Percentiles rank a stretch among this genome's conserved stretches.
Evolutionary conservation across 2,888 invertebrate species (phyloP).

Genomic region (Acleris holmiana): DNA sequence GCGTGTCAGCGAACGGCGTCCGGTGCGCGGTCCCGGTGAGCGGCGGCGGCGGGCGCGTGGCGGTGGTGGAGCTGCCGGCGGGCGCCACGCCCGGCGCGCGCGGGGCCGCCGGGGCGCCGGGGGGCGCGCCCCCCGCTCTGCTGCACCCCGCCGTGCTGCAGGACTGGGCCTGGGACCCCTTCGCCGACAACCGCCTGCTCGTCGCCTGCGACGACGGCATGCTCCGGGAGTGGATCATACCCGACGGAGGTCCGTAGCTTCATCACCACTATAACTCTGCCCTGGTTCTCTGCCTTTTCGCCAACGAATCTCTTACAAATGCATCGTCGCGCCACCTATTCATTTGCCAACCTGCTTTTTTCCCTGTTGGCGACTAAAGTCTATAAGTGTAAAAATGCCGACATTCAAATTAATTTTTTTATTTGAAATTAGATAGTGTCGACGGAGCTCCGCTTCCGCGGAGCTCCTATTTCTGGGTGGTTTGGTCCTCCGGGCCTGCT

Average conservation of each 20-base stretch:
- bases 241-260: conserved; percentile 83
- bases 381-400: too few species aligned
- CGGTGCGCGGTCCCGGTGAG: conserved; percentile 95
- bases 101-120: conserved; percentile 88
- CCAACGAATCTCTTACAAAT: too few species aligned
- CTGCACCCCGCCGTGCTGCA: conserved; percentile 95
- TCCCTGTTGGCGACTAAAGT: too few species aligned
- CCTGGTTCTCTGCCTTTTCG: too few species aligned
- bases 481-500: too few species aligned
- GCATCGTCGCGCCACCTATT: too few species aligned
- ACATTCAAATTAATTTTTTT: too few species aligned
- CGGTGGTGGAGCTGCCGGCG: conserved; percentile 90
- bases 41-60: conserved; percentile 95
- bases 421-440: too few species aligned
- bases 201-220: conserved; percentile 96
- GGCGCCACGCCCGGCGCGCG: conserved; percentile 57
- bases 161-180: conserved; percentile 98
- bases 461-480: too few species aligned
- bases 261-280: too few species aligned
- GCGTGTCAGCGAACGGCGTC: conserved; percentile 91
- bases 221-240: conserved; percentile 92
- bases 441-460: too few species aligned
- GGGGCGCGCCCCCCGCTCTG: conserved; percentile 93
- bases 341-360: too few species aligned
- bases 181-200: conserved; percentile 88